Evolutionary conservation across 2,113 vertebrate genomes (phyloP), one percentile per base, ranked within the genome.

Genomic region (Amazona guildingii): DNA sequence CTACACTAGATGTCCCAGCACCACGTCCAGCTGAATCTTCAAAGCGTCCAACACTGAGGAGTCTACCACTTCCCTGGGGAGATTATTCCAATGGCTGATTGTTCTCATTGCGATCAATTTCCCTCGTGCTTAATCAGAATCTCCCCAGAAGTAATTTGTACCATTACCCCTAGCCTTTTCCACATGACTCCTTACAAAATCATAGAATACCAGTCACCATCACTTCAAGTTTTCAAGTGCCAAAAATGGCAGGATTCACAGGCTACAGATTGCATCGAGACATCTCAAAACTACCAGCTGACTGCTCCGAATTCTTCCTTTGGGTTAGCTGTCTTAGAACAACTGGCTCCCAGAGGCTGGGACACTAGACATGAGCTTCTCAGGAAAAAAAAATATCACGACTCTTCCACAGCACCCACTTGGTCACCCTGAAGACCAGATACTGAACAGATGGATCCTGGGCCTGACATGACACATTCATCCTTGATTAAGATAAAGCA

Each of bases 221-320:
- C 15, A 4, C 37, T 90, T 70, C 31, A 49, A 57, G 24, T 69
- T 83, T 74, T 35, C 49, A 80, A 81, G 41, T 12, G 21, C 57
- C 51, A 78, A 70, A 81, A 77, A 31, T 0, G 4, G 21, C 69
- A 73, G 41, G 17, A 86, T 80, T 59, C 44, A 44, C 5, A 31
- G 8, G 12, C 52, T 48, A 67, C n/a, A 63, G 25, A 46, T 0
- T 44, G 24, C 49, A 76, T 2, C 0, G 1, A 87, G 35, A 31
- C 5, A 69, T 43, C 66, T 59, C 33, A 7, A 84, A 78, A 43
- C 81, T 55, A 46, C 51, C 66, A 79, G 14, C 28, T 24, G 39
- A 41, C 48, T 81, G 49, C 31, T 66, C 55, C 41, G 24, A 64
- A 48, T 6, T 41, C 6, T 74, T 49, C n/a, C 44, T 52, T 7